phyloP scores from a whole-genome alignment of 2,888 invertebrate species.

The Buathra laborator region DNA sequence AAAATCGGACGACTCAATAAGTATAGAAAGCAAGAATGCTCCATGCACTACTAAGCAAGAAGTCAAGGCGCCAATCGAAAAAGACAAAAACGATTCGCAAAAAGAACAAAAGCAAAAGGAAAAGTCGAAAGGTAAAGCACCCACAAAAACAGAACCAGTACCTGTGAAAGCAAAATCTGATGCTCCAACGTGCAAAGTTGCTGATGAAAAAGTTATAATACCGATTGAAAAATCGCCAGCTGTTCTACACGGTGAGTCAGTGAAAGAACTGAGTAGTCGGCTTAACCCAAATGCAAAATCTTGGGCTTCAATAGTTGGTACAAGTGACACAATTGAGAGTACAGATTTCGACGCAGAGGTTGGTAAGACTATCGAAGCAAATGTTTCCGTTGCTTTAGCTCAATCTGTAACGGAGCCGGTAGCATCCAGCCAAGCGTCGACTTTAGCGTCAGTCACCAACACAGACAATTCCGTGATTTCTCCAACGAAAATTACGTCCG shows the following conservation, averaged over 20 bases:
- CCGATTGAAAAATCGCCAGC: slow-evolving; percentile 39
- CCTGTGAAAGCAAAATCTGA: slow-evolving; percentile 31
- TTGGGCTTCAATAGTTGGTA: slow-evolving; percentile 79
- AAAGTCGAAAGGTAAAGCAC: slow-evolving; percentile 54
- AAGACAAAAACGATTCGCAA: slow-evolving; percentile 52
- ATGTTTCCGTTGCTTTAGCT: neutral
- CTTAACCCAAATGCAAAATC: slow-evolving; percentile 75
- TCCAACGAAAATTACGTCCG: slow-evolving; percentile 38
- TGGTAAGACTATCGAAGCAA: slow-evolving; percentile 47
- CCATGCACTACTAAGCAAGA: slow-evolving; percentile 24
- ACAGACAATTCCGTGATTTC: slow-evolving; percentile 6
- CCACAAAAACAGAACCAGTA: slow-evolving; percentile 45
- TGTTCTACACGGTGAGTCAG: slow-evolving; percentile 20
- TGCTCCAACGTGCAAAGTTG: neutral
- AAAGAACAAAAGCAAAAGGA: slow-evolving; percentile 55
- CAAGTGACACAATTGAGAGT: slow-evolving; percentile 59
- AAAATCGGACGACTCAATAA: slow-evolving; percentile 1
- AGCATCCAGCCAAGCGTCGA: slow-evolving; percentile 1
- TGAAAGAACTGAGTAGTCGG: slow-evolving; percentile 58
- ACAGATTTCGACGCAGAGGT: slow-evolving; percentile 57
- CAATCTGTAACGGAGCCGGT: slow-evolving; percentile 26
- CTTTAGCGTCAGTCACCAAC: slow-evolving; percentile 4
- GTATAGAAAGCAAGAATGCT: neutral
- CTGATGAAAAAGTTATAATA: slow-evolving; percentile 47
- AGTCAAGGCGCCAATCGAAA: slow-evolving; percentile 36